These are phyloP conservation scores for Standfussiana lucernea DNA, from an alignment of 2,888 invertebrate species.

Conservation along the genomic window DNA sequence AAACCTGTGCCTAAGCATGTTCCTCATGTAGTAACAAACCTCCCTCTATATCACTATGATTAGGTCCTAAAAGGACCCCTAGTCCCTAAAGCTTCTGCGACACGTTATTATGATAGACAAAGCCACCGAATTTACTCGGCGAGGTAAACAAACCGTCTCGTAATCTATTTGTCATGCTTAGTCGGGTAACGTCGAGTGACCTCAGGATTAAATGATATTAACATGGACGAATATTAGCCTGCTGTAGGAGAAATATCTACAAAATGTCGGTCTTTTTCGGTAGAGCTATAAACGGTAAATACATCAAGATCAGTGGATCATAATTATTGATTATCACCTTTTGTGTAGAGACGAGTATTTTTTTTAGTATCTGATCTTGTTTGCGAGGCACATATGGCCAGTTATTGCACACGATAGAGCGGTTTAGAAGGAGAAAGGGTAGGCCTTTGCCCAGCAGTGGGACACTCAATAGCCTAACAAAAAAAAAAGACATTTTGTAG, in stretches of 20 bases:
- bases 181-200: constrained; percentile 47
- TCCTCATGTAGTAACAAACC: not conserved
- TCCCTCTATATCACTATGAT: constrained; percentile 10
- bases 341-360: too few species aligned
- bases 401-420: too few species aligned
- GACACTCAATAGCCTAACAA: too few species aligned
- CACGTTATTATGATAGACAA: constrained; percentile 35
- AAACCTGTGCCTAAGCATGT: not conserved
- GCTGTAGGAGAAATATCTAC: not conserved
- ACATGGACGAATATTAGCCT: constrained; percentile 18
- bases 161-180: constrained; percentile 68
- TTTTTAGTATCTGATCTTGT: not conserved
- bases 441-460: too few species aligned
- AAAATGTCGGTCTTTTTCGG: not conserved
- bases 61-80: constrained; percentile 16
- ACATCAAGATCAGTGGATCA: too few species aligned
- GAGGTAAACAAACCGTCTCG: constrained; percentile 63
- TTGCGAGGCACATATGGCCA: too few species aligned
- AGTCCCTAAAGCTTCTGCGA: constrained; percentile 19
- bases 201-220: constrained; percentile 64
- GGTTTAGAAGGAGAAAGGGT: too few species aligned
- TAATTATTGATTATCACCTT: too few species aligned
- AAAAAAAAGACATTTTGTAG: not conserved
- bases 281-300: too few species aligned
- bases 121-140: constrained; percentile 43